Conservation (phyloP, 2,888 invertebrate genomes). For the Amphipyra berbera region DNA sequence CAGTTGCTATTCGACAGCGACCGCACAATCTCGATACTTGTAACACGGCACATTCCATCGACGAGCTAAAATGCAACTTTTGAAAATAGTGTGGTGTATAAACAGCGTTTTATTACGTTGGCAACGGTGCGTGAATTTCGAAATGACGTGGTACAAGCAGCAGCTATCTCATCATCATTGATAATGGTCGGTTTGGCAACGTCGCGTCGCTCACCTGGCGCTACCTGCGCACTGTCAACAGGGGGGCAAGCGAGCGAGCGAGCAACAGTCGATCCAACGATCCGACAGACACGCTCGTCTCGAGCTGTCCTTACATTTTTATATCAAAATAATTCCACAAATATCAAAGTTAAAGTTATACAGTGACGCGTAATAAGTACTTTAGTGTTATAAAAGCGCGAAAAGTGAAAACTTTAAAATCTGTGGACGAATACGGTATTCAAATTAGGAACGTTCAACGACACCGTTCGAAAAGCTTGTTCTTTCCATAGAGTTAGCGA, state of each 20-base stretch:
- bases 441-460: slow-evolving; percentile 71
- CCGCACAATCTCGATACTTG: slow-evolving; percentile 61
- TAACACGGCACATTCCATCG: slow-evolving; percentile 65
- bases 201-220: slow-evolving; percentile 88
- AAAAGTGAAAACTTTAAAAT: slow-evolving; percentile 68
- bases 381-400: slow-evolving; percentile 59
- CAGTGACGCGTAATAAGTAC: slow-evolving; percentile 61
- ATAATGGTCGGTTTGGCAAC: slow-evolving; percentile 89
- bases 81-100: slow-evolving; percentile 55
- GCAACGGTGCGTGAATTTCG: slow-evolving; percentile 79
- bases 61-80: slow-evolving; percentile 59
- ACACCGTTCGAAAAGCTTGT: slow-evolving; percentile 69
- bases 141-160: slow-evolving; percentile 74
- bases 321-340: slow-evolving; percentile 73
- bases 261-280: slow-evolving; percentile 82
- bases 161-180: slow-evolving; percentile 88
- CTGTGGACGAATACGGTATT: slow-evolving; percentile 60
- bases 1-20: slow-evolving; percentile 44
- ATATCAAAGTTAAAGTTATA: slow-evolving; percentile 61
- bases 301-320: slow-evolving; percentile 66
- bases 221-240: slow-evolving; percentile 88
- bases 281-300: slow-evolving; percentile 80
- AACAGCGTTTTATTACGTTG: slow-evolving; percentile 73
- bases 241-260: slow-evolving; percentile 81
- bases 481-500: slow-evolving; percentile 63